Evolutionary conservation across 2,797 vertebrate species (phyloP).

Genomic region (Chelidonichthys spinosus): DNA sequence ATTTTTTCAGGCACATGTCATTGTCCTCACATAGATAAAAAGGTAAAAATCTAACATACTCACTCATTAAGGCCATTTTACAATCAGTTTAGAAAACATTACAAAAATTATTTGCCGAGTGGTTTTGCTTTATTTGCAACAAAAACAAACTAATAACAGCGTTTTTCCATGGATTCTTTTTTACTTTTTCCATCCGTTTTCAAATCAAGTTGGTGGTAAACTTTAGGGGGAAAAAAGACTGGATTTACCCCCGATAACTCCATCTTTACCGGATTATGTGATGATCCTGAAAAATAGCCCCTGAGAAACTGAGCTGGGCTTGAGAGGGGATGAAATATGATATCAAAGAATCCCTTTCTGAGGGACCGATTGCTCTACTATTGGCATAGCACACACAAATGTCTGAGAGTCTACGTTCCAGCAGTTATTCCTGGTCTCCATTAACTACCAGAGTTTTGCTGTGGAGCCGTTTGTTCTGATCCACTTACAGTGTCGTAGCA

Average conservation of each 20-base stretch:
- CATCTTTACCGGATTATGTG: conserved; percentile 35
- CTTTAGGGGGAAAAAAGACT: neutral
- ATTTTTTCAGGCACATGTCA: conserved; percentile 49
- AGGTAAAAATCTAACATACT: conserved; percentile 5
- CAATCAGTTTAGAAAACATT: neutral
- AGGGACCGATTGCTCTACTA: conserved; percentile 12
- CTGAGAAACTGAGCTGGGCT: conserved; percentile 34
- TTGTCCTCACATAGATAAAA: conserved; percentile 31
- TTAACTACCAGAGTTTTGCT: conserved; percentile 54
- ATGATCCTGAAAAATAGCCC: conserved; percentile 46
- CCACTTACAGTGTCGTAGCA: conserved; percentile 54
- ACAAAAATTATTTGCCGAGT: neutral
- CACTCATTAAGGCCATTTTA: neutral
- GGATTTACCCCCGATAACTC: conserved; percentile 1
- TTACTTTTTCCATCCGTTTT: conserved; percentile 6
- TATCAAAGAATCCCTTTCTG: conserved; percentile 35
- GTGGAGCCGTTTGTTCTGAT: conserved; percentile 59
- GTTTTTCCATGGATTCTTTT: neutral
- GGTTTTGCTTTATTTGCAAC: neutral
- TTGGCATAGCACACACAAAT: conserved; percentile 13
- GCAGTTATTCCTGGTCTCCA: conserved; percentile 44
- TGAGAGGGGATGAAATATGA: conserved; percentile 35
- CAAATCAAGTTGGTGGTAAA: conserved; percentile 28
- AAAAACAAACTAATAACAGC: neutral
- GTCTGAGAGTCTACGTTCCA: conserved; percentile 17